Evolutionary conservation across 1,140 invertebrate species (phyloP).

Genomic region (Vollenhovia emeryi): DNA sequence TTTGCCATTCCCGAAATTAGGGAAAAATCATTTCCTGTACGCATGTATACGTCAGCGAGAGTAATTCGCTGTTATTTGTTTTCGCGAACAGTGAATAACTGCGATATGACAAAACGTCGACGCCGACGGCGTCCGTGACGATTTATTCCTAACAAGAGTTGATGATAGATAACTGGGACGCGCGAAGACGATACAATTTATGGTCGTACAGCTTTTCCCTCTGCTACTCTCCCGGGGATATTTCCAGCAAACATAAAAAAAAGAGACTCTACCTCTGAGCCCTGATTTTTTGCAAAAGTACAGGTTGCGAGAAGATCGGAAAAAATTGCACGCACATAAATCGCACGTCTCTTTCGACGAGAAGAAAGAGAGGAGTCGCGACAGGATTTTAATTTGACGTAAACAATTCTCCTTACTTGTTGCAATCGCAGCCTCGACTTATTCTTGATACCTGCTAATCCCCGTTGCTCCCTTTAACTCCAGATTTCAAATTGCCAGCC

Average conservation of each 20-base stretch:
- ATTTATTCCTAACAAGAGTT: slow-evolving; percentile 7
- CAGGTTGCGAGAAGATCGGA: not conserved
- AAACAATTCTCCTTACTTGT: not conserved
- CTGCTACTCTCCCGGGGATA: not conserved
- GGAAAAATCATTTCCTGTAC: not conserved
- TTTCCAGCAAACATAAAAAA: not conserved
- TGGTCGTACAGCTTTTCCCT: not conserved
- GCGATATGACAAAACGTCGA: slow-evolving; percentile 18
- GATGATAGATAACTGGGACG: slow-evolving; percentile 36
- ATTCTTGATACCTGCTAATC: not conserved
- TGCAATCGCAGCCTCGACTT: not conserved
- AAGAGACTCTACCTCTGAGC: not conserved
- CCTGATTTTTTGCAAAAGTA: not conserved
- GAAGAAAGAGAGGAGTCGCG: not conserved
- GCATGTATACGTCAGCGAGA: no score
- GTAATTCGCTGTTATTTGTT: slow-evolving; percentile 16
- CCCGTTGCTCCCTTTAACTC: not conserved
- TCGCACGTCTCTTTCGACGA: not conserved
- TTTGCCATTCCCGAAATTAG: not conserved
- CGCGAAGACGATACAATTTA: not conserved
- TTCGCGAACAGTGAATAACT: not conserved
- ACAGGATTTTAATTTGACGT: not conserved
- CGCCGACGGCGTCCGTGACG: not conserved
- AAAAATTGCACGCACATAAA: not conserved
- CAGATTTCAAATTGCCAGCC: not conserved